Base-by-base conservation (phyloP, 2,797 vertebrate species). In the Lacerta viridis region DNA sequence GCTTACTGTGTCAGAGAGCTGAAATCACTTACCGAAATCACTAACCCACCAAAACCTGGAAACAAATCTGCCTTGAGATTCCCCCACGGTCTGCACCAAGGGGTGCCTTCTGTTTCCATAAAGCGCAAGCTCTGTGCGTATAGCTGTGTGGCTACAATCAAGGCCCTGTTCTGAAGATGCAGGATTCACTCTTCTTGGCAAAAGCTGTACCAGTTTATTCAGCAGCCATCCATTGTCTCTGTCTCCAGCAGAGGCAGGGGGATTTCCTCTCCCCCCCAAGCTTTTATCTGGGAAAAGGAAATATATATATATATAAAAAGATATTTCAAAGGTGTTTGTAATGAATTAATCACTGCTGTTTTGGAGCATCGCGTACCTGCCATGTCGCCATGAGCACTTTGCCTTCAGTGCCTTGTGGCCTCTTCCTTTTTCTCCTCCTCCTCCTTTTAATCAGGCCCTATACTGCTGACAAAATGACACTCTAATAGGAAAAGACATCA, bases 301-400 rank as follows among this genome's bases (percentile, higher is more conserved):
- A 77, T 88, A 88, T 84, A 75, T n/a, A n/a, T n/a, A n/a, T n/a
- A n/a, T n/a, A 36, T 25, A 80, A 79, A 93, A 93, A 92, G 50
- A 83, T 79, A 3, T 78, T 90, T 96, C 94, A 87, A 94, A 93
- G 94, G 79, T 87, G 46, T 94, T 96, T 96, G 41, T 95, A 93
- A 95, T 93, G 93, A 91, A 93, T 87, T 94, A 95, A 93, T 90
- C 94, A 92, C 86, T 86, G 81, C 90, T 95, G 75, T 91, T 96
- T 92, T 88, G 86, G 91, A 93, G 92, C 89, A 93, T 39, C 80
- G 84, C 86, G 64, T 15, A 1, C 89, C 90, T 33, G 59, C 50
- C 25, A 71, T 92, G 90, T 92, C 94, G 88, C 90, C 95, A 94
- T 93, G 91, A 91, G 50, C 6, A 50, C 66, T 93, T 95, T 93